phyloP scores from a whole-genome alignment of 2,888 invertebrate species.

The Sabatieria punctata region DNA sequence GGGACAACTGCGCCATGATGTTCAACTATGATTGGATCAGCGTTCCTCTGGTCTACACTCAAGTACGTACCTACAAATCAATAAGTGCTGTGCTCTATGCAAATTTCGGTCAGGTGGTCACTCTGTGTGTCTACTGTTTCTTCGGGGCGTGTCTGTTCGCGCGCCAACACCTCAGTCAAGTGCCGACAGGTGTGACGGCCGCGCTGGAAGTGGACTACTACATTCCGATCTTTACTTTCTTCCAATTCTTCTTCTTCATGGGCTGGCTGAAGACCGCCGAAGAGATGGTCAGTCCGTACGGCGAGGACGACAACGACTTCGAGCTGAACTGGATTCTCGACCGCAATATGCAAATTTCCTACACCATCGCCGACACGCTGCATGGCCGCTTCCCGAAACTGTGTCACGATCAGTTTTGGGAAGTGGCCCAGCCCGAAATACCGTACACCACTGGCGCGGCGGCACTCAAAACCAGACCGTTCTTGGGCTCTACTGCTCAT shows the following conservation, averaged over 20 bases:
- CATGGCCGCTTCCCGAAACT: conserved; percentile 81
- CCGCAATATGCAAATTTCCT: conserved; percentile 50
- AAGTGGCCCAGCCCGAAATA: conserved; percentile 42
- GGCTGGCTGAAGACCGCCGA: conserved; percentile 35
- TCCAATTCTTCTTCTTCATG: conserved; percentile 36
- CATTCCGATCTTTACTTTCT: conserved; percentile 32
- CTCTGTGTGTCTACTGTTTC: conserved; percentile 28
- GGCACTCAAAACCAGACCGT: conserved; percentile 62
- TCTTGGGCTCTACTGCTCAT: conserved; percentile 50
- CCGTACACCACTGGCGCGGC: conserved; percentile 71
- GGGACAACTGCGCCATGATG: conserved; percentile 26
- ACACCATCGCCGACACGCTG: conserved; percentile 90
- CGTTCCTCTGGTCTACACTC: too few species aligned
- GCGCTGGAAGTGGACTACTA: conserved; percentile 20
- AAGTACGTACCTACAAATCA: too few species aligned
- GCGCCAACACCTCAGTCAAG: conserved; percentile 22
- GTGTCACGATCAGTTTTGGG: conserved; percentile 54
- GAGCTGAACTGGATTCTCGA: neutral
- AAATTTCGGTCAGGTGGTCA: conserved; percentile 31
- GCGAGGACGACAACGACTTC: conserved; percentile 1
- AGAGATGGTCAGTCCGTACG: conserved; percentile 18
- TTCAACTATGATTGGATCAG: conserved; percentile 34
- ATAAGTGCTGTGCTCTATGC: too few species aligned
- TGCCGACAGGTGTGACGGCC: too few species aligned
- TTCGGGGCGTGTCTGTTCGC: conserved; percentile 28